These are phyloP conservation scores for Trissonchulus latispiculum DNA, from an alignment of 2,888 invertebrate species.

Conservation along the genomic window DNA sequence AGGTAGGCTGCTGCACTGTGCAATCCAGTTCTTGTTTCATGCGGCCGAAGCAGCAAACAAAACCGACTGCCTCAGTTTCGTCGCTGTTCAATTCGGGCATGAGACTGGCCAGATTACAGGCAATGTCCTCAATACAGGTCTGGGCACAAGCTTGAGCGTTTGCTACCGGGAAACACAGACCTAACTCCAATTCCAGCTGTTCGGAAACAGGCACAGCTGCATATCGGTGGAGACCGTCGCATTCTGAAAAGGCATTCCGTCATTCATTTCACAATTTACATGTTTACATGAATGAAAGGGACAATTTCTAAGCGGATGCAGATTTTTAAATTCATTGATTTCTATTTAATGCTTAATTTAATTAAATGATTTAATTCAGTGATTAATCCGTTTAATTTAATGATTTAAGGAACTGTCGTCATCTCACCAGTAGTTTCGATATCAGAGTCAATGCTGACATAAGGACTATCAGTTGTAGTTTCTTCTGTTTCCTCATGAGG, in stretches of 20 bases:
- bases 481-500: too few species aligned
- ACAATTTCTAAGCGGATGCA: not conserved
- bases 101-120: not conserved
- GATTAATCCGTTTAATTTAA: too few species aligned
- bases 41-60: not conserved
- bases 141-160: not conserved
- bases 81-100: not conserved
- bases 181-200: not conserved
- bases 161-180: not conserved
- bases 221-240: not conserved
- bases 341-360: too few species aligned
- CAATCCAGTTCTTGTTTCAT: not conserved
- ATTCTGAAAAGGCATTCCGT: not conserved
- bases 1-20: not conserved
- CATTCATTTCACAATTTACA: too few species aligned
- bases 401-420: too few species aligned
- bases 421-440: too few species aligned
- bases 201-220: not conserved
- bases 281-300: too few species aligned
- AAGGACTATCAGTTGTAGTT: too few species aligned
- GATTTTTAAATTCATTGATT: too few species aligned
- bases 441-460: too few species aligned
- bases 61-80: not conserved
- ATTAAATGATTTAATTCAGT: too few species aligned
- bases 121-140: not conserved